Conservation (phyloP, 2,888 invertebrate species). For the Chrysina gloriosa region DNA sequence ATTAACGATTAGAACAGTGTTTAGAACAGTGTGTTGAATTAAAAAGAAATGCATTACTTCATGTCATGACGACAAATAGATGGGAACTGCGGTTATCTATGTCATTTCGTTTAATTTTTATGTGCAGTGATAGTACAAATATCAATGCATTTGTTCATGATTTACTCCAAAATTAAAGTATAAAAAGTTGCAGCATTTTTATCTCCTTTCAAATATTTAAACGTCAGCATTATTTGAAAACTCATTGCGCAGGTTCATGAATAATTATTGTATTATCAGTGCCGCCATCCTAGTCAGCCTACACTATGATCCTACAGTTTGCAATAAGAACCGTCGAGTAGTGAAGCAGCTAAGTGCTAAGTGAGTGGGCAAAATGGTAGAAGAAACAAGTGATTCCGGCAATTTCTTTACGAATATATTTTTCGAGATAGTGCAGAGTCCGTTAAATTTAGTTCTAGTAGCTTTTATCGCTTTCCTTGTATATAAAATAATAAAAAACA, state of each 20-base stretch:
- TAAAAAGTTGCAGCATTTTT: conserved; percentile 17
- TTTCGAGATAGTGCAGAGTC: conserved; percentile 75
- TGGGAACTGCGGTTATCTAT: no score
- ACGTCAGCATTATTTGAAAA: background rate
- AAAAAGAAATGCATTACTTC: no score
- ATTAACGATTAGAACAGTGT: no score
- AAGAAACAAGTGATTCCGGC: conserved; percentile 51
- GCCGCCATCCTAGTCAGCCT: conserved; percentile 39
- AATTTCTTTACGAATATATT: conserved; percentile 65
- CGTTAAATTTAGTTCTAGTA: conserved; percentile 77
- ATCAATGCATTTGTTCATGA: background rate
- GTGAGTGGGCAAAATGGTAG: conserved; percentile 57
- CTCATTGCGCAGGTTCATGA: background rate
- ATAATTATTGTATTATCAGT: conserved; percentile 21
- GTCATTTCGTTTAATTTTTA: no score
- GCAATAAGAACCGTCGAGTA: conserved; percentile 12
- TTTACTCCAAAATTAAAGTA: background rate
- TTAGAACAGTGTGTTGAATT: no score
- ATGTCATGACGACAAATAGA: no score
- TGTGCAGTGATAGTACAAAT: no score
- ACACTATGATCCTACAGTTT: background rate
- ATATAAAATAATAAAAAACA: conserved; percentile 78
- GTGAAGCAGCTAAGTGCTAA: conserved; percentile 11
- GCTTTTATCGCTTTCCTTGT: conserved; percentile 76
- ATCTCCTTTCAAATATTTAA: background rate